Evolutionary conservation across 1,140 invertebrate genomes (phyloP).

Genomic region (Papilio xuthus): DNA sequence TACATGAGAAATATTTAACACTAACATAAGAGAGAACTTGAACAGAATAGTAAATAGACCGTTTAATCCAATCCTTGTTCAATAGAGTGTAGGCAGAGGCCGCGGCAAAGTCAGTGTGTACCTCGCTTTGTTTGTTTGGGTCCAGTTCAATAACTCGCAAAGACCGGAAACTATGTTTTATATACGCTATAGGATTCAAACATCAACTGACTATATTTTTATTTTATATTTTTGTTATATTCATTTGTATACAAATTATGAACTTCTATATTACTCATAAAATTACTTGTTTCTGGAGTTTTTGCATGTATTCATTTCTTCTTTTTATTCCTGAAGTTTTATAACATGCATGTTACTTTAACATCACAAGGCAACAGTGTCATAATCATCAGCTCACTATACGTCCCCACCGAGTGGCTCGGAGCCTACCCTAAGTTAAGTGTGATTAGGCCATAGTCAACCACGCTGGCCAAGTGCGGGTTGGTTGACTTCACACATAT

Average conservation of each 20-base stretch:
- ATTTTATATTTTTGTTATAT: background rate
- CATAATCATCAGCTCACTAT: too few species aligned
- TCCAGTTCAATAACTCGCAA: slow-evolving; percentile 7
- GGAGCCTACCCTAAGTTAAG: too few species aligned
- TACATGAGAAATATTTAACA: background rate
- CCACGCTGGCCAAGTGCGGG: too few species aligned
- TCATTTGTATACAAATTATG: background rate
- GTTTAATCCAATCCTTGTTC: slow-evolving; percentile 17
- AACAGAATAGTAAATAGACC: background rate
- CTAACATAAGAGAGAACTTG: background rate
- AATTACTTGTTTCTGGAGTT: too few species aligned
- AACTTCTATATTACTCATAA: background rate
- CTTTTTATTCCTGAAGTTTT: too few species aligned
- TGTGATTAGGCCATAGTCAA: too few species aligned
- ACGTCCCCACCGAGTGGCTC: too few species aligned
- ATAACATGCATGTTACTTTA: too few species aligned
- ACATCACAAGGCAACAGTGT: too few species aligned
- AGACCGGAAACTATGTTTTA: background rate
- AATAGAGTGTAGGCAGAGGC: slow-evolving; percentile 4
- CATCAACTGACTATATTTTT: background rate
- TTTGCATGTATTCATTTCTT: too few species aligned
- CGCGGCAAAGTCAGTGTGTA: background rate
- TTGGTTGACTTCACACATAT: too few species aligned
- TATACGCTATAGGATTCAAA: background rate
- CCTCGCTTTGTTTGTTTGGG: background rate